Conservation (phyloP, 2,888 invertebrate species). For the Morpho helenor region DNA sequence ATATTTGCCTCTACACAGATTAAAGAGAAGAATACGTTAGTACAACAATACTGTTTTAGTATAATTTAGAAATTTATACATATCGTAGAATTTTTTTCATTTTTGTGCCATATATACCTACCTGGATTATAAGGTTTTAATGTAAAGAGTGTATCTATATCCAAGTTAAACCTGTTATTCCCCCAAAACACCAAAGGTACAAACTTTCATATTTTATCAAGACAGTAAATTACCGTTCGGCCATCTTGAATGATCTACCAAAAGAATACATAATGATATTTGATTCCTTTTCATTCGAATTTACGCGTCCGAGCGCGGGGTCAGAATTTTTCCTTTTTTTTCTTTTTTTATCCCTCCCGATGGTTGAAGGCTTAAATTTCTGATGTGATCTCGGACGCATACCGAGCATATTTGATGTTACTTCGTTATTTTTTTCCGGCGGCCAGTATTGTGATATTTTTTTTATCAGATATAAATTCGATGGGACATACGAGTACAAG, state of each 20-base stretch:
- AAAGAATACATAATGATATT: conserved; percentile 59
- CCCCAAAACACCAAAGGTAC: too few relatives aligned
- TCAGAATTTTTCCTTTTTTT: conserved; percentile 49
- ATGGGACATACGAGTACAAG: conserved; percentile 28
- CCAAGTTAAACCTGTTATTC: too few relatives aligned
- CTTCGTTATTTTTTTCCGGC: conserved; percentile 40
- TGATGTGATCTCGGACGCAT: conserved; percentile 75
- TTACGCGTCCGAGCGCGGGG: conserved; percentile 65
- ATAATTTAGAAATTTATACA: too few relatives aligned
- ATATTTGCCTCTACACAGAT: too few relatives aligned
- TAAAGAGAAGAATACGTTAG: too few relatives aligned
- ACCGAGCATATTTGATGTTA: conserved; percentile 74
- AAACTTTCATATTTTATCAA: too few relatives aligned
- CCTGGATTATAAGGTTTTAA: too few relatives aligned
- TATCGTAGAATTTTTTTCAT: too few relatives aligned
- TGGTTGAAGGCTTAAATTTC: conserved; percentile 71
- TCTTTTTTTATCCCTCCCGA: conserved; percentile 42
- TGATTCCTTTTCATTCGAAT: conserved; percentile 73
- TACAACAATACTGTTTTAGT: too few relatives aligned
- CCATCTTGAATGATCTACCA: conserved; percentile 27
- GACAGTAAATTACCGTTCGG: too few relatives aligned
- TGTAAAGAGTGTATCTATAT: too few relatives aligned
- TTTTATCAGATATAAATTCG: conserved; percentile 62
- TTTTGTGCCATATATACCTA: too few relatives aligned
- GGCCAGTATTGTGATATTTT: conserved; percentile 34